Evolutionary conservation across 2,113 vertebrate genomes (phyloP), one percentile per base, ranked within the genome.

Genomic region (Albula glossodonta): DNA sequence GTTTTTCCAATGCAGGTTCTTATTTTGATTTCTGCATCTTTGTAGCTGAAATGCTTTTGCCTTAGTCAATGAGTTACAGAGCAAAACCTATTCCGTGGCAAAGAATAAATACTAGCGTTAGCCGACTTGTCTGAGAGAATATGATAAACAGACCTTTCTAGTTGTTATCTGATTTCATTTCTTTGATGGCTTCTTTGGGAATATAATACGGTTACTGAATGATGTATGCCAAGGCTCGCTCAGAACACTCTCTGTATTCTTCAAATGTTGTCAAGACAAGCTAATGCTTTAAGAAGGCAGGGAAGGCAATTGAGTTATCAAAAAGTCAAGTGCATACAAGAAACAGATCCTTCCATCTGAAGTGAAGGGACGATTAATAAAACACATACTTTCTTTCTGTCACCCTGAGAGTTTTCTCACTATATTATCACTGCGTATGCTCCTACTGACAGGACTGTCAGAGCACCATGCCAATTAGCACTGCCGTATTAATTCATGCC

Each of bases 221-320:
- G 88, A 92, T 89, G 86, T 74, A 88, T 89, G 85, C 85, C 84
- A 80, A 3, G n/a, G 81, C 87, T 57, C 80, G 51, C 50, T 88
- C 86, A 77, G 85, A 87, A 88, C 89, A 88, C 90, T 86, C 84
- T 51, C 78, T 81, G 78, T 53, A 57, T 87, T 15, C 1, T 86
- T 88, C 49, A 6, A 87, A 78, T 31, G 79, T 88, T 89, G 86
- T 91, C 66, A 78, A 83, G 84, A 90, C 87, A 81, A 89, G 89
- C 66, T 87, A 84, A 89, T 83, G 53, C 83, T 83, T 81, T 10
- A 77, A 86, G 48, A 90, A 81, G 60, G 70, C 22, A 17, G 49
- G 79, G 83, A 79, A 88, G 85, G 78, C 86, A 87, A 91, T 90
- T 89, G 88, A 90, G 80, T 83, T 87, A 91, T 90, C 90, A 91